Conservation (phyloP, 2,888 invertebrate species). For the Dioctria rufipes region DNA sequence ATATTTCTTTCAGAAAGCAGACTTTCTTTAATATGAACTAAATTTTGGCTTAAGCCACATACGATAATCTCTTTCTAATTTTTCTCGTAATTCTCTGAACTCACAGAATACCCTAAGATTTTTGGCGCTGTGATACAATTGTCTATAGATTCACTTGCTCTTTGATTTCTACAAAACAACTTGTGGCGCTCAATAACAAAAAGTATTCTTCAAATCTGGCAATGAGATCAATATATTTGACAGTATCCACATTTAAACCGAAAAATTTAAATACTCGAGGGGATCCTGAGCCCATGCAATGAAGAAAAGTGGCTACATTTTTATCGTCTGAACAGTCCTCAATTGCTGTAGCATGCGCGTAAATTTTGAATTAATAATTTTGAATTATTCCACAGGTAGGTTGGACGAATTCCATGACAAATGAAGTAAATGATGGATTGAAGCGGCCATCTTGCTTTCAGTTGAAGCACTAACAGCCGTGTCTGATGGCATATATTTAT, state of each 20-base stretch:
- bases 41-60: constrained; percentile 55
- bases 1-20: constrained; percentile 58
- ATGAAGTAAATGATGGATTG: background rate
- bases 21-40: constrained; percentile 56
- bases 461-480: too few relatives aligned
- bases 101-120: constrained; percentile 58
- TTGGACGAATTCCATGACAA: constrained; percentile 29
- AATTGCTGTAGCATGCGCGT: constrained; percentile 56
- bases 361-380: constrained; percentile 58
- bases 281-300: constrained; percentile 49
- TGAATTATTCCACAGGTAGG: constrained; percentile 57
- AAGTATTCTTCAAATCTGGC: constrained; percentile 51
- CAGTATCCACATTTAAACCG: constrained; percentile 54
- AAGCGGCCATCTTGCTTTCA: too few relatives aligned
- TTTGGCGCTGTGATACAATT: constrained; percentile 41
- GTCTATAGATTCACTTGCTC: background rate
- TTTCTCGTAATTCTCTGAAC: constrained; percentile 56
- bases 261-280: constrained; percentile 58
- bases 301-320: background rate
- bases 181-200: constrained; percentile 57
- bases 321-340: constrained; percentile 23
- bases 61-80: constrained; percentile 58
- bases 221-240: constrained; percentile 53
- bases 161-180: constrained; percentile 55
- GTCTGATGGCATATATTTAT: too few relatives aligned